Evolutionary conservation across 2,888 invertebrate genomes (phyloP).

Genomic region (Euzophera pinguis): DNA sequence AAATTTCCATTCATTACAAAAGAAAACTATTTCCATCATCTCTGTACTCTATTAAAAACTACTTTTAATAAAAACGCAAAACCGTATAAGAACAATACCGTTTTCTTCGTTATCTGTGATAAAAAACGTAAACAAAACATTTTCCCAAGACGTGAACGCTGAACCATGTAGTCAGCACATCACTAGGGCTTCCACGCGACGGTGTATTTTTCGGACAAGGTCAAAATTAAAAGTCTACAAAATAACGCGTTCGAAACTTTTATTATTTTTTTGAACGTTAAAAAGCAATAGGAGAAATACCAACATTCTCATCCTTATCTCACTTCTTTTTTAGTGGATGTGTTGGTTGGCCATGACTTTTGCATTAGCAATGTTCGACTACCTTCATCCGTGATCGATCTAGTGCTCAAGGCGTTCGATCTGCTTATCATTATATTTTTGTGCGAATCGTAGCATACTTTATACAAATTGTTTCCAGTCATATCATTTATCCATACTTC

Average conservation of each 20-base stretch:
- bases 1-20: background rate
- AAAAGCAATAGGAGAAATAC: background rate
- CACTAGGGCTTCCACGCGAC: background rate
- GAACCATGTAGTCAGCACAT: background rate
- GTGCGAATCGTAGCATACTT: too few species aligned
- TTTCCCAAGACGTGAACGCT: background rate
- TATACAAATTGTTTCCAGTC: too few species aligned
- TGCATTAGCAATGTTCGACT: too few species aligned
- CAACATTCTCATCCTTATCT: too few species aligned
- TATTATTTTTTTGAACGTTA: too few species aligned
- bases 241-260: background rate
- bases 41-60: background rate
- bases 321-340: too few species aligned
- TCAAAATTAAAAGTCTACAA: background rate
- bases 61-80: background rate
- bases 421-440: too few species aligned
- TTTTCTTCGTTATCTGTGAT: conserved; percentile 1
- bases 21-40: background rate
- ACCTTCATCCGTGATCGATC: too few species aligned
- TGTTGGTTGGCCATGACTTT: too few species aligned
- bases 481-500: too few species aligned
- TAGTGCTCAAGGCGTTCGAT: too few species aligned
- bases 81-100: conserved; percentile 3
- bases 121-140: conserved; percentile 5
- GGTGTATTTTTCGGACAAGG: background rate